Evolutionary conservation across 2,888 invertebrate species (phyloP).

Genomic region (Hecatera dysodea): DNA sequence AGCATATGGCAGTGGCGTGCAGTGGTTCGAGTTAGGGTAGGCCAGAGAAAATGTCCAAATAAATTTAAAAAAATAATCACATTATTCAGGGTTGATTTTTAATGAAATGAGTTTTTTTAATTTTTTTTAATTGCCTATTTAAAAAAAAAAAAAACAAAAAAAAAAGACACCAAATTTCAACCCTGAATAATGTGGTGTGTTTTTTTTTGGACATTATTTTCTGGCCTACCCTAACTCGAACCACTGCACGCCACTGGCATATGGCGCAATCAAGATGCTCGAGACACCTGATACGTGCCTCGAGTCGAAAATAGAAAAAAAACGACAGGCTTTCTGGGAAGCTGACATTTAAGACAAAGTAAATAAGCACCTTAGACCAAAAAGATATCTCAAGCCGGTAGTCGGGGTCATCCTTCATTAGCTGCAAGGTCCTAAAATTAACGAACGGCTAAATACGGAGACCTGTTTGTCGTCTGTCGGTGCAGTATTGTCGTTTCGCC

Average conservation of each 20-base stretch:
- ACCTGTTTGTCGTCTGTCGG: slow-evolving; percentile 55
- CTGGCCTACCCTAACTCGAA: too few species aligned
- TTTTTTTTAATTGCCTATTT: too few species aligned
- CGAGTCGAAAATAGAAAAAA: slow-evolving; percentile 38
- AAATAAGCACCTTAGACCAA: slow-evolving; percentile 31
- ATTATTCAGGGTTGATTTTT: too few species aligned
- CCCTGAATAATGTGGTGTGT: too few species aligned
- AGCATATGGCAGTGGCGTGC: slow-evolving; percentile 67
- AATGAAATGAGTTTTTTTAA: too few species aligned
- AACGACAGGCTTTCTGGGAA: slow-evolving; percentile 32
- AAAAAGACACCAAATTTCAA: too few species aligned
- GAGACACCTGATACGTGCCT: slow-evolving; percentile 63
- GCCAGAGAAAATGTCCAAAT: too few species aligned
- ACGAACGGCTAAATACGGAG: slow-evolving; percentile 53
- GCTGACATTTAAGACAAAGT: slow-evolving; percentile 55
- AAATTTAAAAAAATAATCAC: too few species aligned
- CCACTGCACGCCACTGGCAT: too few species aligned
- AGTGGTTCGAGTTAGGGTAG: too few species aligned
- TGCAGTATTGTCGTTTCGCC: slow-evolving; percentile 65
- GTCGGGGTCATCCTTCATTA: slow-evolving; percentile 45
- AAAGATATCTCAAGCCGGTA: slow-evolving; percentile 37
- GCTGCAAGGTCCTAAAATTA: slow-evolving; percentile 36
- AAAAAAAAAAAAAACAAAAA: too few species aligned
- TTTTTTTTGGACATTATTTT: too few species aligned
- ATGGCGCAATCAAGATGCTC: slow-evolving; percentile 55